A percentile compares a stretch with the other conserved stretches of the same genome.
Conservation (phyloP, 2,888 invertebrate genomes). For the Eubasilissa splendida region DNA sequence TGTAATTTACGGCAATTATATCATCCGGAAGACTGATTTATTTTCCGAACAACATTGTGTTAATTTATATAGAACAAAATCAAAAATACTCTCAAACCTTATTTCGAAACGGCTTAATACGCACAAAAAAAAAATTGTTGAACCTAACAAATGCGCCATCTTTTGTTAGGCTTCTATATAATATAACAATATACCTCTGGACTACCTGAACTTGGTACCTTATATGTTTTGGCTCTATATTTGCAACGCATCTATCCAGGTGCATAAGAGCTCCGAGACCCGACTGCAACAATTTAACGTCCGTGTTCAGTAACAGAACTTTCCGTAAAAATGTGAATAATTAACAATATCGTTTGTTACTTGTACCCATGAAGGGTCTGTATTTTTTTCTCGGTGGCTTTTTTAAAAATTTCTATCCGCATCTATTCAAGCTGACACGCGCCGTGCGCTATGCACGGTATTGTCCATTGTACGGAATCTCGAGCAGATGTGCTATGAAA, state of each 20-base stretch:
- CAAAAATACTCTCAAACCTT: no score
- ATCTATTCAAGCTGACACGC: constrained; percentile 17
- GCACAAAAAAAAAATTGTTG: no score
- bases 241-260: not conserved
- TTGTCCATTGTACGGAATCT: constrained; percentile 3
- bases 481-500: constrained; percentile 25
- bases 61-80: no score
- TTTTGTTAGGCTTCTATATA: no score
- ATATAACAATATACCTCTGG: not conserved
- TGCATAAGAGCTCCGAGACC: not conserved
- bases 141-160: no score
- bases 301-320: not conserved
- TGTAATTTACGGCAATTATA: no score
- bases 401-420: not conserved
- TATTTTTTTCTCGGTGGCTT: not conserved
- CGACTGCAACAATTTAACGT: not conserved
- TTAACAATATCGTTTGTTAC: not conserved
- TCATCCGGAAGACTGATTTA: no score
- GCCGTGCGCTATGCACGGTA: constrained; percentile 7
- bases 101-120: no score
- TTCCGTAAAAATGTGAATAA: not conserved
- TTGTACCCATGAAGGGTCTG: not conserved
- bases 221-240: not conserved
- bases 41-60: no score
- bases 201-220: not conserved